These are phyloP conservation scores for Conops quadrifasciatus DNA, from an alignment of 2,888 invertebrate species.

Conservation along the genomic window DNA sequence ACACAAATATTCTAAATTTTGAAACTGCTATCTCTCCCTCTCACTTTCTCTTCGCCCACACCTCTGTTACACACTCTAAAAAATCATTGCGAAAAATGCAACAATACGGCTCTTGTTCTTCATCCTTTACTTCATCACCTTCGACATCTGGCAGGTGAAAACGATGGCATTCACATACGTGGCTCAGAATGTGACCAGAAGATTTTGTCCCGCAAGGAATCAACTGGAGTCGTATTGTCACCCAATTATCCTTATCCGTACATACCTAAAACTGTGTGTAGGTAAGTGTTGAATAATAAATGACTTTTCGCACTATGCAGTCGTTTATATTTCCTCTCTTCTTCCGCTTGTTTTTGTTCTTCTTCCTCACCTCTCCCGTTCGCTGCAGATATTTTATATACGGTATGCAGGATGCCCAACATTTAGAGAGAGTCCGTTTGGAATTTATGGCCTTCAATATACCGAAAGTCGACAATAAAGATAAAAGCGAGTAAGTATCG, in stretches of 20 bases:
- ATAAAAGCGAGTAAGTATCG: conserved; percentile 80
- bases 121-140: conserved; percentile 21
- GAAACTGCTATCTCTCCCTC: no score
- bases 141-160: conserved; percentile 70
- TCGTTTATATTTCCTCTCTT: no score
- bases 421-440: conserved; percentile 91
- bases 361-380: not conserved
- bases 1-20: no score
- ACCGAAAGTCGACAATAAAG: conserved; percentile 75
- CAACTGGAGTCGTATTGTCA: conserved; percentile 91
- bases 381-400: conserved; percentile 87
- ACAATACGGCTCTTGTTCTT: conserved; percentile 45
- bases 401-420: conserved; percentile 96
- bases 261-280: conserved; percentile 95
- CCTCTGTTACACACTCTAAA: not conserved
- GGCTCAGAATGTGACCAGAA: conserved; percentile 99
- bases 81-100: conserved; percentile 44
- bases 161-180: conserved; percentile 93
- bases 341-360: no score
- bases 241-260: conserved; percentile 96
- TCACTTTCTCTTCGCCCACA: not conserved
- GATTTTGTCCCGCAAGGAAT: conserved; percentile 92
- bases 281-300: conserved; percentile 67
- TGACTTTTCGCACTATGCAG: no score
- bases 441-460: conserved; percentile 91